Percentiles rank a stretch among this genome's conserved stretches.
These are phyloP conservation scores for Dynastes tityus DNA, from an alignment of 2,888 invertebrate genomes.

Conservation along the genomic window DNA sequence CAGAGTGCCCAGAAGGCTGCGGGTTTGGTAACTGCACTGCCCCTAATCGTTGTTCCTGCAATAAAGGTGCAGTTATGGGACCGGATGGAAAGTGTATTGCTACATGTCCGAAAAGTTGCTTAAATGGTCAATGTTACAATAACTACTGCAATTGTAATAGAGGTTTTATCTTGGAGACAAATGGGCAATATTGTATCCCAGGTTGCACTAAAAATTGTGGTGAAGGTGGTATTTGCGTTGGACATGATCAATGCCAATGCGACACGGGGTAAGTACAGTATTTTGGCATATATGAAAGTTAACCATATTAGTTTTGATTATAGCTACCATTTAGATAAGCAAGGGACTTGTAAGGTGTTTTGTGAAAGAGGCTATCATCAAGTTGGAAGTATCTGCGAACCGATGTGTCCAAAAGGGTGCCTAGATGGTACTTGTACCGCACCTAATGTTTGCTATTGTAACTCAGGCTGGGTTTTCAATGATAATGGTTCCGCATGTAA, in stretches of 20 bases:
- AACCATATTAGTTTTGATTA: no score
- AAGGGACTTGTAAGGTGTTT: slow-evolving; percentile 65
- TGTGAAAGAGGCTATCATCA: slow-evolving; percentile 69
- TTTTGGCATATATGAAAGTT: no score
- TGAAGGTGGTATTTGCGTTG: slow-evolving; percentile 73
- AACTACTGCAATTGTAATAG: slow-evolving; percentile 78
- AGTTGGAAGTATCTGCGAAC: slow-evolving; percentile 62
- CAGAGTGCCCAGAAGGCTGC: slow-evolving; percentile 78
- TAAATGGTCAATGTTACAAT: slow-evolving; percentile 77
- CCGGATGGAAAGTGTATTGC: slow-evolving; percentile 73
- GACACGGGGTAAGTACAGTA: slow-evolving; percentile 68
- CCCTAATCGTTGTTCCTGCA: slow-evolving; percentile 78
- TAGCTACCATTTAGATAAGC: slow-evolving; percentile 34
- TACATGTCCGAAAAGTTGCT: slow-evolving; percentile 80
- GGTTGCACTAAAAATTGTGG: slow-evolving; percentile 74
- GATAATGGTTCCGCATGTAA: slow-evolving; percentile 64
- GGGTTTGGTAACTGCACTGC: slow-evolving; percentile 80
- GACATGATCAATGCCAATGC: slow-evolving; percentile 76
- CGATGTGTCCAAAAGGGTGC: slow-evolving; percentile 70
- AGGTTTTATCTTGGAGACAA: slow-evolving; percentile 74
- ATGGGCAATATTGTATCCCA: slow-evolving; percentile 77
- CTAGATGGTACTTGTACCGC: slow-evolving; percentile 66
- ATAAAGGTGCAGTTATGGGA: slow-evolving; percentile 75
- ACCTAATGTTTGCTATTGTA: slow-evolving; percentile 62
- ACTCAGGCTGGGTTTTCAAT: slow-evolving; percentile 67